These are phyloP conservation scores for Matsumurasca onukii DNA, from an alignment of 1,140 invertebrate genomes.

Conservation along the genomic window DNA sequence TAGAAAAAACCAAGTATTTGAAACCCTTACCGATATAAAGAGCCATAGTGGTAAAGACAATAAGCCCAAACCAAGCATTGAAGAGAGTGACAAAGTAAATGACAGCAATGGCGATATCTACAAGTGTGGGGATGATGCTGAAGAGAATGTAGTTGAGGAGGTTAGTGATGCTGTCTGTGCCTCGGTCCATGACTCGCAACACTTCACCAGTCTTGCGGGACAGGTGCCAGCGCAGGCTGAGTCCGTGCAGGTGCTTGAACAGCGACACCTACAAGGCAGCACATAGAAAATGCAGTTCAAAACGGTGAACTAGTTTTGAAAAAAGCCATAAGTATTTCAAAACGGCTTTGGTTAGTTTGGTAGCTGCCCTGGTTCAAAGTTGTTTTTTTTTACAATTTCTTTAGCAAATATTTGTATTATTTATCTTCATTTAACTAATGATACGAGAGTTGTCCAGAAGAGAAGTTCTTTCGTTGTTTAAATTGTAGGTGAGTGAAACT, in stretches of 20 bases:
- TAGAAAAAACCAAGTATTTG: too few species aligned
- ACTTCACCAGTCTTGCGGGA: constrained; percentile 94
- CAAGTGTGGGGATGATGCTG: constrained; percentile 86
- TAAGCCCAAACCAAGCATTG: constrained; percentile 91
- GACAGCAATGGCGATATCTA: constrained; percentile 92
- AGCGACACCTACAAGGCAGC: constrained; percentile 58
- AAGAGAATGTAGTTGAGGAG: constrained; percentile 87
- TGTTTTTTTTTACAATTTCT: too few species aligned
- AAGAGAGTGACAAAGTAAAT: constrained; percentile 85
- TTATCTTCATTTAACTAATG: too few species aligned
- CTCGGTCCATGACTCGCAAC: constrained; percentile 90
- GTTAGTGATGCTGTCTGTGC: constrained; percentile 93
- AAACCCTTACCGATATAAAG: constrained; percentile 90
- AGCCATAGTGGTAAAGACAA: constrained; percentile 90
- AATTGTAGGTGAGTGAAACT: too few species aligned
- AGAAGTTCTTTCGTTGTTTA: too few species aligned
- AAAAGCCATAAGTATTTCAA: too few species aligned
- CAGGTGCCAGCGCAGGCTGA: constrained; percentile 89
- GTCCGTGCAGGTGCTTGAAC: constrained; percentile 82
- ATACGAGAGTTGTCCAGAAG: too few species aligned
- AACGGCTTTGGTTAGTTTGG: too few species aligned
- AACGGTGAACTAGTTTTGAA: too few species aligned
- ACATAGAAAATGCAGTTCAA: background rate
- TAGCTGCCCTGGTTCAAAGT: too few species aligned
- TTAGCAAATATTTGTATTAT: too few species aligned